These are phyloP conservation scores for Percopsis transmontana DNA, from an alignment of 2,113 vertebrate genomes.

Conservation along the genomic window DNA sequence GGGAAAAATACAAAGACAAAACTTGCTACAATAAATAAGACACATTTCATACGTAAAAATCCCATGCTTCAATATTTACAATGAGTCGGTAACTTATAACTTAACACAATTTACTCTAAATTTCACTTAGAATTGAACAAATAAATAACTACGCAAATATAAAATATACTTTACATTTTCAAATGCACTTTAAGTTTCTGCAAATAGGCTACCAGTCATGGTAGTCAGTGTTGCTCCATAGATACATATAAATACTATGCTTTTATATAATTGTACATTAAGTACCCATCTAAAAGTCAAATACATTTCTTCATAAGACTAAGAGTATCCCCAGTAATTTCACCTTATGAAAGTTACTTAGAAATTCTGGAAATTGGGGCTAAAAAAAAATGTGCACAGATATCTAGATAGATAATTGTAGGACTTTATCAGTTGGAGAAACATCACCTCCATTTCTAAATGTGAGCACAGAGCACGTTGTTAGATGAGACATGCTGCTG, in stretches of 20 bases:
- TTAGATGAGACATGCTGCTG: conserved; percentile 43
- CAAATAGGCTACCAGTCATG: conserved; percentile 17
- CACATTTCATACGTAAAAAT: neutral
- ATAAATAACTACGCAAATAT: conserved; percentile 41
- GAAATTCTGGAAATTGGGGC: conserved; percentile 48
- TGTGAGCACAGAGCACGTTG: conserved; percentile 32
- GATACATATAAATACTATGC: conserved; percentile 12
- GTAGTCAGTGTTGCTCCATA: neutral
- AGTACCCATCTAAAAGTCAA: neutral
- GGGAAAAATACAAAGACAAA: neutral
- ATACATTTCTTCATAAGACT: neutral
- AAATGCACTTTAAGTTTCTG: conserved; percentile 46
- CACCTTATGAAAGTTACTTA: conserved; percentile 8
- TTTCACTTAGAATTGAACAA: conserved; percentile 23
- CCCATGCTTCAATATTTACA: conserved; percentile 1
- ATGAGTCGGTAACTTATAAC: neutral
- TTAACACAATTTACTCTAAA: neutral
- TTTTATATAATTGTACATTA: neutral
- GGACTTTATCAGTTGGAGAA: conserved; percentile 12
- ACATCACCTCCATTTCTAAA: conserved; percentile 2
- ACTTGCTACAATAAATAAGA: neutral
- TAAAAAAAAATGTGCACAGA: conserved; percentile 34
- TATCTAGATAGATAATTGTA: conserved; percentile 22
- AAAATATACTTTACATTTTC: conserved; percentile 7
- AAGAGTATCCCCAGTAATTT: conserved; percentile 8